These are phyloP conservation scores for Heliconius hermathena DNA, from an alignment of 1,140 invertebrate species.

Conservation along the genomic window DNA sequence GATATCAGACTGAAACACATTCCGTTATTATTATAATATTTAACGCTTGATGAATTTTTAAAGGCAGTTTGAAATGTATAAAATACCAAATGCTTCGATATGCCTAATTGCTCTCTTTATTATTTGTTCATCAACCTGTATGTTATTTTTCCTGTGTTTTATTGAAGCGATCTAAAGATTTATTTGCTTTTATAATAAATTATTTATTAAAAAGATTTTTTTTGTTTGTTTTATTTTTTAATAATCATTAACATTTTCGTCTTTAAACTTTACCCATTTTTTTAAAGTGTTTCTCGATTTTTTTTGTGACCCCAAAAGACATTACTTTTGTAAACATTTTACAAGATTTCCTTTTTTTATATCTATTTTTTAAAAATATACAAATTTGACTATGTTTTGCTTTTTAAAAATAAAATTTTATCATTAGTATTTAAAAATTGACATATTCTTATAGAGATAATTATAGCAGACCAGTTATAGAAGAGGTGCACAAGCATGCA, in stretches of 20 bases:
- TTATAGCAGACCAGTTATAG: too few relatives aligned
- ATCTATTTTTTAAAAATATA: slow-evolving; percentile 4
- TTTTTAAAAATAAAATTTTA: too few relatives aligned
- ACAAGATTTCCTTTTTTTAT: neutral
- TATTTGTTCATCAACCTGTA: slow-evolving; percentile 22
- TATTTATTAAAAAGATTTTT: slow-evolving; percentile 36
- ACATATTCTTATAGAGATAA: too few relatives aligned
- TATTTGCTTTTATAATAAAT: slow-evolving; percentile 46
- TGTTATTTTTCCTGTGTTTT: slow-evolving; percentile 30
- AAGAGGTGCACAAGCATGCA: too few relatives aligned
- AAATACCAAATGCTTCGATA: slow-evolving; percentile 13
- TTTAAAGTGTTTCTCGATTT: neutral
- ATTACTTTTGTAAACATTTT: neutral
- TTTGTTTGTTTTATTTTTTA: slow-evolving; percentile 4
- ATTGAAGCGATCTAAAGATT: slow-evolving; percentile 41
- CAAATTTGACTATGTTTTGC: neutral
- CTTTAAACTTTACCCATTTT: neutral
- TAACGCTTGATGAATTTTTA: neutral
- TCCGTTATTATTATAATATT: slow-evolving; percentile 36
- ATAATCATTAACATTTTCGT: neutral
- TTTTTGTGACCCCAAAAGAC: neutral
- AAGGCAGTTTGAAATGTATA: neutral
- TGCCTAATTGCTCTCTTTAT: slow-evolving; percentile 34
- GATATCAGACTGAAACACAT: slow-evolving; percentile 55
- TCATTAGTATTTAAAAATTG: too few relatives aligned